Evolutionary conservation across 2,797 vertebrate species (phyloP).

Genomic region (Ambastaia sidthimunki): DNA sequence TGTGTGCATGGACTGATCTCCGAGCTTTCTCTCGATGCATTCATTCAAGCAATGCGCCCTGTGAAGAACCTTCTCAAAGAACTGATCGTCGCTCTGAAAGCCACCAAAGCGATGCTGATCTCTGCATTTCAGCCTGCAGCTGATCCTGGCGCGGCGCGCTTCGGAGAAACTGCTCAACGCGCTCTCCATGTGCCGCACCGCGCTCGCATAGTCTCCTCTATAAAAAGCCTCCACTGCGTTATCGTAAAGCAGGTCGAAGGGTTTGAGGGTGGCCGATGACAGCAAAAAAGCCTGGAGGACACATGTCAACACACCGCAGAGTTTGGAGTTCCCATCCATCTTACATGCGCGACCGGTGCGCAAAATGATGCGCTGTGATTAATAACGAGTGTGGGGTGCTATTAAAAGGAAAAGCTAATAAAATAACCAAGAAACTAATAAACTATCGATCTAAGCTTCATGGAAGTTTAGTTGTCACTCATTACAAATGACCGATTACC

Average conservation of each 20-base stretch:
- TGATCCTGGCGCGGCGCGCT: slow-evolving; percentile 75
- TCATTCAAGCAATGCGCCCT: slow-evolving; percentile 83
- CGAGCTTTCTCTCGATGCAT: slow-evolving; percentile 80
- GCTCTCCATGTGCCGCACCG: slow-evolving; percentile 83
- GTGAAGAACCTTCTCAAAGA: slow-evolving; percentile 80
- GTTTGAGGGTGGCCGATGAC: slow-evolving; percentile 70
- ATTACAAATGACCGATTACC: slow-evolving; percentile 39
- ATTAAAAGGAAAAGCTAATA: background rate
- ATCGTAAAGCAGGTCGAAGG: slow-evolving; percentile 87
- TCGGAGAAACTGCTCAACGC: slow-evolving; percentile 82
- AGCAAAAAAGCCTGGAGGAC: slow-evolving; percentile 54
- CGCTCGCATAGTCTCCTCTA: slow-evolving; percentile 76
- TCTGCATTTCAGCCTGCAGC: slow-evolving; percentile 83
- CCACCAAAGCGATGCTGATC: slow-evolving; percentile 75
- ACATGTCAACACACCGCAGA: slow-evolving; percentile 43
- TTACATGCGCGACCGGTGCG: slow-evolving; percentile 37
- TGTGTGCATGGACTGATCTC: slow-evolving; percentile 80
- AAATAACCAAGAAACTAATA: background rate
- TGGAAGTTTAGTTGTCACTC: slow-evolving; percentile 22
- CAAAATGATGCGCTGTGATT: background rate
- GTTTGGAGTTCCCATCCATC: slow-evolving; percentile 69
- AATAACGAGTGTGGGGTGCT: background rate
- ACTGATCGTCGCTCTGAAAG: slow-evolving; percentile 73
- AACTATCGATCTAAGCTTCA: background rate
- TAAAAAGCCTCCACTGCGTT: slow-evolving; percentile 84